Evolutionary conservation across 2,888 invertebrate species (phyloP).

Genomic region (Physocephala rufipes): DNA sequence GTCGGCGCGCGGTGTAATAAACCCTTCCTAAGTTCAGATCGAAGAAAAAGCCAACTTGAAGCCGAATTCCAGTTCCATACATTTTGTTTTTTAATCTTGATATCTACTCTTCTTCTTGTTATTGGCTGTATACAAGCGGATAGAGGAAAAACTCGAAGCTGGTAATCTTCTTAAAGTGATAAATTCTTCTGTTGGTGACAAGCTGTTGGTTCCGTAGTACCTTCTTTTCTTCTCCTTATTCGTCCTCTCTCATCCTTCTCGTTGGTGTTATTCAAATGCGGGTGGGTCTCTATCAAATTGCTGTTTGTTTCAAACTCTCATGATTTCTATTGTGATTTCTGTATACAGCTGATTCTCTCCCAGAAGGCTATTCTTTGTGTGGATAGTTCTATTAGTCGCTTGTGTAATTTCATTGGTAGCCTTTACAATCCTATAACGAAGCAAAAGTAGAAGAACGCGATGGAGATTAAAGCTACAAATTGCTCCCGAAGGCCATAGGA

Average conservation of each 20-base stretch:
- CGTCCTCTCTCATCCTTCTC: no score
- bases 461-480: background rate
- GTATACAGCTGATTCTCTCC: no score
- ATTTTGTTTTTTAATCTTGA: no score
- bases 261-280: no score
- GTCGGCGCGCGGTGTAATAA: no score
- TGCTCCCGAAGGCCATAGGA: no score
- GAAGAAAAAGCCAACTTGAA: no score
- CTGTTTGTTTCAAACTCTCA: background rate
- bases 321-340: conserved; percentile 17
- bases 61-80: no score
- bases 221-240: background rate
- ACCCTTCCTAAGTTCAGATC: no score
- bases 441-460: background rate
- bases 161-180: background rate
- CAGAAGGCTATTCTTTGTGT: background rate
- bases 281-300: no score
- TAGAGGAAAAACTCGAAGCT: background rate
- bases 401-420: conserved; percentile 31
- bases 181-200: background rate
- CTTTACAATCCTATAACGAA: background rate
- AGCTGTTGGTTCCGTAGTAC: background rate
- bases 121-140: background rate
- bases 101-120: no score
- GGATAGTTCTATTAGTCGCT: conserved; percentile 27